Evolutionary conservation across 2,888 invertebrate species (phyloP).

Genomic region (Luperina testacea): DNA sequence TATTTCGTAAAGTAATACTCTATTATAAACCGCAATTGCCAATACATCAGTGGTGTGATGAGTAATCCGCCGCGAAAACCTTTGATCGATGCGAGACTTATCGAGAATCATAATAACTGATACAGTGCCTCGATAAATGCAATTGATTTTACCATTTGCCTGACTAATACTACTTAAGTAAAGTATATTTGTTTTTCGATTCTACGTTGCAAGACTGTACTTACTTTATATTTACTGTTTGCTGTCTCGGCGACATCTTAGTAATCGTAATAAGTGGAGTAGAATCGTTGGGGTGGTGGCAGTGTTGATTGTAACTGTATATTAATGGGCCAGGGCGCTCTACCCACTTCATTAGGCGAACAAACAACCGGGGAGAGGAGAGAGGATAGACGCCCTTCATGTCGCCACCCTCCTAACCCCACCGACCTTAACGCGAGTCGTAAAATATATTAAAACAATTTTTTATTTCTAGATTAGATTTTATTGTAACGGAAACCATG

Average conservation of each 20-base stretch:
- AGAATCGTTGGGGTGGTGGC: conserved; percentile 70
- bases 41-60: conserved; percentile 71
- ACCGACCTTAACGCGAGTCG: conserved; percentile 65
- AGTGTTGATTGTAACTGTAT: conserved; percentile 80
- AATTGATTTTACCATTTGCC: conserved; percentile 42
- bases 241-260: conserved; percentile 51
- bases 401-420: conserved; percentile 82
- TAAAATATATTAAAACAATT: conserved; percentile 70
- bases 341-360: conserved; percentile 87
- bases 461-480: conserved; percentile 66
- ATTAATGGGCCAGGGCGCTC: conserved; percentile 81
- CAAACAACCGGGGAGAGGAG: conserved; percentile 83
- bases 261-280: conserved; percentile 68
- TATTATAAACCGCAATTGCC: conserved; percentile 64
- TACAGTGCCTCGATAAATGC: conserved; percentile 45
- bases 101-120: conserved; percentile 57
- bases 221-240: conserved; percentile 57
- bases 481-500: conserved; percentile 69
- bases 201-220: conserved; percentile 32
- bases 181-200: conserved; percentile 38
- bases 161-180: conserved; percentile 36
- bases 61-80: conserved; percentile 71
- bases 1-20: conserved; percentile 70
- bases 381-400: conserved; percentile 78
- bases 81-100: conserved; percentile 59